Evolutionary conservation across 2,113 vertebrate species (phyloP), one percentile per base, ranked within the genome.

Genomic region (Osmerus eperlanus): DNA sequence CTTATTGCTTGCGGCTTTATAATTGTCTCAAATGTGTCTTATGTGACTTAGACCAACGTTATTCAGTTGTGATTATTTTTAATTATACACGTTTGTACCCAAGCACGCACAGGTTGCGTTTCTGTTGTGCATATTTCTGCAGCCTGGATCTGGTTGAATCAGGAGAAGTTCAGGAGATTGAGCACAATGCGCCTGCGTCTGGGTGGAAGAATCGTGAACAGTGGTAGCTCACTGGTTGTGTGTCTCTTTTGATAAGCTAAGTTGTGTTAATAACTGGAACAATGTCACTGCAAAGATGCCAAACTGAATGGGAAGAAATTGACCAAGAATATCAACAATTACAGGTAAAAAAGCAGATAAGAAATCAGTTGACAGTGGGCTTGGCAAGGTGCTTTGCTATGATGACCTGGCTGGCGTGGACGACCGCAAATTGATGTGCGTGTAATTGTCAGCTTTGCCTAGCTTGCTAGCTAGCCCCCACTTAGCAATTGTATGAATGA

Each of bases 301-400:
- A 88, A 79, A 84, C 81, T 64, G 95, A 96, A 82, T 96, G 94
- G 95, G 84, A 85, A 14, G 94, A 95, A 83, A 93, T 96, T 70
- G 95, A 97, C 16, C 85, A 88, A 72, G 95, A 96, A 85, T 96
- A 96, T 84, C 93, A 93, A 85, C 94, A 96, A 81, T 83, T 97
- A 58, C 96, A 97, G 95, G 96, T 96, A 78, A 83, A 60, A 14
- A 56, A 56, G 16, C 18, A 63, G 32, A 32, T 51, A 16, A 25
- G 25, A 29, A n/a, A 12, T 55, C 18, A 67, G 47, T 52, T 41
- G 47, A 36, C 32, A 36, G 32, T 25, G 47, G 53, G 54, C 16
- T 69, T n/a, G 55, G 36, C 12, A 47, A 21, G 58, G 18, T 52
- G 51, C 60, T 14, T 60, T 36, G 36, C 32, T 62, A 16, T 14